Evolutionary conservation across 2,888 invertebrate species (phyloP).

Genomic region (Mystacides longicornis): DNA sequence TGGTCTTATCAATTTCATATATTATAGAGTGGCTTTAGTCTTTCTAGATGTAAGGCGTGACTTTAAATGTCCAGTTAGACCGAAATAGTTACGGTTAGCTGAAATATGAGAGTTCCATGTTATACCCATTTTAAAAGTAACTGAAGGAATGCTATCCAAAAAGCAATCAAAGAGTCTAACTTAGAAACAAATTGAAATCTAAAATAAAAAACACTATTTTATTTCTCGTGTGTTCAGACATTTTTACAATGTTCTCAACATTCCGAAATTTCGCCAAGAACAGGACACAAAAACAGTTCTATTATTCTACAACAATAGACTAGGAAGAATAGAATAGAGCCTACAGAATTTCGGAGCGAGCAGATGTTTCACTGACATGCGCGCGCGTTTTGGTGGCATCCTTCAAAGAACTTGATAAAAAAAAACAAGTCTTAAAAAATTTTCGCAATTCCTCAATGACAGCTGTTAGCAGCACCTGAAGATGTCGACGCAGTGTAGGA

Average conservation of each 20-base stretch:
- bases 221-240: too few species aligned
- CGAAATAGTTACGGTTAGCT: too few species aligned
- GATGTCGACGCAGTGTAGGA: not conserved
- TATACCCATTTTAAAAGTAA: too few species aligned
- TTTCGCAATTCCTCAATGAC: not conserved
- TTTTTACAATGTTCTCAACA: not conserved
- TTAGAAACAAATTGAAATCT: too few species aligned
- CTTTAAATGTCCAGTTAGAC: too few species aligned
- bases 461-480: slow-evolving; percentile 2
- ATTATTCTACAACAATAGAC: slow-evolving; percentile 8
- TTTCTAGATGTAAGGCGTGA: too few species aligned
- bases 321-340: slow-evolving; percentile 13
- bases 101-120: too few species aligned
- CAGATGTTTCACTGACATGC: slow-evolving; percentile 12
- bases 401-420: slow-evolving; percentile 6
- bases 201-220: too few species aligned
- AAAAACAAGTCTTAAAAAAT: slow-evolving; percentile 9
- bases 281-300: slow-evolving; percentile 3
- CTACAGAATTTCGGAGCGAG: slow-evolving; percentile 4
- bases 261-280: slow-evolving; percentile 5
- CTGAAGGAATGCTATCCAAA: too few species aligned
- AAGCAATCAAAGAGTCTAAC: too few species aligned
- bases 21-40: too few species aligned
- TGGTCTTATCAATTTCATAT: too few species aligned
- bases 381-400: slow-evolving; percentile 6